These are phyloP conservation scores for Pristionchus japonicus DNA, from an alignment of 2,888 invertebrate species.

Conservation along the genomic window DNA sequence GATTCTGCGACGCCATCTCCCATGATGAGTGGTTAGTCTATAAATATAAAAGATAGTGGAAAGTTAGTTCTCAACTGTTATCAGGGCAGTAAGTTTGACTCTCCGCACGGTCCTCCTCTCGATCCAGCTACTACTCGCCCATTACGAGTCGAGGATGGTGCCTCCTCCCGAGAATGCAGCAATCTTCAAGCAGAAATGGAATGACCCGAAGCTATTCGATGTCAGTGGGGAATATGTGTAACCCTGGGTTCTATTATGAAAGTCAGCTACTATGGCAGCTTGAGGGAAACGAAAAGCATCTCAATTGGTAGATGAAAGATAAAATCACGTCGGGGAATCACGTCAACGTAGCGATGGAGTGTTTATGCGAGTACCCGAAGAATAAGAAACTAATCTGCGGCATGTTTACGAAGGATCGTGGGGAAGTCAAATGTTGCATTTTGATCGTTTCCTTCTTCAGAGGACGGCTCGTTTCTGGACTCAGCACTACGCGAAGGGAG, in stretches of 20 bases:
- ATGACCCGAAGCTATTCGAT: constrained; percentile 87
- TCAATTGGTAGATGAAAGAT: neutral
- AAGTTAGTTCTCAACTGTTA: neutral
- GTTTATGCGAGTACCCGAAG: neutral
- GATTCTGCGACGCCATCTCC: constrained; percentile 95
- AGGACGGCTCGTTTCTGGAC: constrained; percentile 97
- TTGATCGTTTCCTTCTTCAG: constrained; percentile 47
- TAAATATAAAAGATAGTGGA: neutral
- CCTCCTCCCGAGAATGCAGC: constrained; percentile 86
- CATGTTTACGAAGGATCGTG: neutral
- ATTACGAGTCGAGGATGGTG: constrained; percentile 79
- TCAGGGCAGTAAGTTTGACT: constrained; percentile 96
- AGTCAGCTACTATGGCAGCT: neutral
- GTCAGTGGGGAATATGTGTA: constrained; percentile 47
- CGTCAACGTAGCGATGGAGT: neutral
- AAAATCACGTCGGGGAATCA: neutral
- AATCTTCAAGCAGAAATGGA: constrained; percentile 96
- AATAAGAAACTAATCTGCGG: neutral
- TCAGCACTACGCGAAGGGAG: constrained; percentile 90
- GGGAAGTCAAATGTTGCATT: neutral
- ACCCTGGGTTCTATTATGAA: neutral
- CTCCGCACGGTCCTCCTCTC: constrained; percentile 94
- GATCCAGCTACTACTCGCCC: constrained; percentile 88
- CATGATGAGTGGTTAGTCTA: constrained; percentile 80
- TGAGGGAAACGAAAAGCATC: neutral